Evolutionary conservation across 2,888 invertebrate species (phyloP), one percentile per base, ranked within the genome.

Genomic region (Trichopoda pennipes): DNA sequence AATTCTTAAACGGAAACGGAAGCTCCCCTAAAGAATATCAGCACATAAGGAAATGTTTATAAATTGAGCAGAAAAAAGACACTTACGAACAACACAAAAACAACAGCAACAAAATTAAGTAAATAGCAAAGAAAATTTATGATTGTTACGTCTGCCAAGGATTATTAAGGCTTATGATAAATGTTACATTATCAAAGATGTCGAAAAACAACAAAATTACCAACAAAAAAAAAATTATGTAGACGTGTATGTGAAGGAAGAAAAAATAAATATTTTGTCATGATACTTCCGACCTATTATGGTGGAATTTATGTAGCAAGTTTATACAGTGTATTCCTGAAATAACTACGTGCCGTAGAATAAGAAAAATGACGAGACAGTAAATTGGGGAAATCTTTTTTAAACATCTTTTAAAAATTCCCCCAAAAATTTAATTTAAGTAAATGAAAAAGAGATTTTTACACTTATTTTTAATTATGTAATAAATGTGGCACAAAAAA

Each of bases 111-210:
- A 60, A 53, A 38, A 53, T 21, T 28, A 53, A 64, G 56, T 16
- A 56, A 75, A 53, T 64, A 63, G 75, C 56, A 35, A 75, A 82
- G 70, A 42, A 82, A 79, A 82, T 82, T 82, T 82, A 82, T 82
- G 70, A 82, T 72, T 68, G 68, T 79, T 79, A 76, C 79, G 82
- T 82, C 82, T 82, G 79, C 82, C 82, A 82, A 66, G 82, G 82
- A 82, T 82, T 82, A 82, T 82, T 82, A 82, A 66, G 72, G 79
- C 68, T 79, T 82, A 82, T 82, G 82, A 82, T 82, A 82, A 82
- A 82, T 82, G 82, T 82, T 82, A 72, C 72, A 58, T 79, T 79
- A 82, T 79, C 79, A 82, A 70, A 76, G 56, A 74, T 61, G 79
- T 69, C 68, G 55, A 80, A 55, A 80, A 74, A 7, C 9, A 51